Evolutionary conservation across 1,140 invertebrate species (phyloP), one percentile per base, ranked within the genome.

Genomic region (Laodelphax striatellus): DNA sequence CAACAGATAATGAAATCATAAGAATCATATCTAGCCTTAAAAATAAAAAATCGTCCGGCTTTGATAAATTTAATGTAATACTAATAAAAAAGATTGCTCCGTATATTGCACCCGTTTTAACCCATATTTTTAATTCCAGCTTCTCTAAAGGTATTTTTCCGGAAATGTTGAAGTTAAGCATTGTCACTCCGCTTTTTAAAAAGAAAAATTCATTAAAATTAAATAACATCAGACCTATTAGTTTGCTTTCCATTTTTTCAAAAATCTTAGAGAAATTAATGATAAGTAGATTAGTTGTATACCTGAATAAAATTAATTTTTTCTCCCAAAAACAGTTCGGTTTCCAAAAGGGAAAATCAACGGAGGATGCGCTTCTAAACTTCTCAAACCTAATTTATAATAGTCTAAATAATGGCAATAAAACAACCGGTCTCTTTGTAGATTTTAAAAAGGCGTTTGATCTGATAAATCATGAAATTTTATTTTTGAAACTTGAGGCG

Each of bases 181-280:
- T 46, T 21, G 43, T 58, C 5, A 28, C 42, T 46, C 57, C 24
- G 16, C 46, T 22, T 22, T 17, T 58, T 46, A 22, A 58, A 44
- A 58, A 58, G 46, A 16, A n/a, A 14, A 44, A 46, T 46, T 44
- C 42, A 2, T 4, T 16, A 3, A 17, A 16, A 44, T 14, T 58
- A 9, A 16, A 17, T 17, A 58, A 58, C 14, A 21, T 58, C 11
- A 58, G 56, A 46, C 56, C 56, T 3, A 58, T 58, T 22, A 58
- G 38, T 24, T 58, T 58, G 28, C 17, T 22, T 14, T 58, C 56
- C 31, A 14, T 61, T 56, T 61, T 61, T 28, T 52, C 59, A 52
- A 61, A 61, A 52, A 42, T 61, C 21, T 17, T 55, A 14, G 59
- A 61, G 14, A 57, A 61, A 56, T 6, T 56, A 16, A 57, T 61